These are phyloP conservation scores for Agrenia bidenticulata DNA, from an alignment of 2,888 invertebrate species.

Conservation along the genomic window DNA sequence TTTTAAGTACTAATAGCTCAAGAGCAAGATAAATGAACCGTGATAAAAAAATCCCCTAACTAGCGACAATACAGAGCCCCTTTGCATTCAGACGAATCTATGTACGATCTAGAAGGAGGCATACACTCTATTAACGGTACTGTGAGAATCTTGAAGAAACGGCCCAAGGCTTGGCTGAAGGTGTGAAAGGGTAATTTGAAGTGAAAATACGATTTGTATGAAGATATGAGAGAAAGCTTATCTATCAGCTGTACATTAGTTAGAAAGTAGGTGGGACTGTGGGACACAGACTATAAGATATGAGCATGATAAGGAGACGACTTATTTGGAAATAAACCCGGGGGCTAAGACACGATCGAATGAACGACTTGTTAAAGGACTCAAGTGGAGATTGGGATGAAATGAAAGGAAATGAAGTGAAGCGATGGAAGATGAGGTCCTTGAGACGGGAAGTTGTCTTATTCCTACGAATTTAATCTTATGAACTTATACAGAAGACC, in stretches of 20 bases:
- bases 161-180: too few relatives aligned
- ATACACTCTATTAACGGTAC: too few relatives aligned
- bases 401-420: slow-evolving; percentile 28
- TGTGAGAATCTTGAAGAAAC: too few relatives aligned
- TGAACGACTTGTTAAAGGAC: slow-evolving; percentile 7
- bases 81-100: too few relatives aligned
- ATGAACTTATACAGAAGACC: too few relatives aligned
- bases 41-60: slow-evolving; percentile 14
- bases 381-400: slow-evolving; percentile 17
- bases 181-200: slow-evolving; percentile 27
- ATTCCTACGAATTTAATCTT: too few relatives aligned
- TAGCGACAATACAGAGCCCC: too few relatives aligned
- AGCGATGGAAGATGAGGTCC: slow-evolving; percentile 12
- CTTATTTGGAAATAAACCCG: background rate
- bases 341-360: background rate
- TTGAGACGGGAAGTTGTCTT: background rate
- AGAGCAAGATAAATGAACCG: slow-evolving; percentile 23
- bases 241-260: background rate
- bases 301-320: too few relatives aligned
- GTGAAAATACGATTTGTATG: slow-evolving; percentile 30
- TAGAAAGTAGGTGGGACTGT: too few relatives aligned
- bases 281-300: too few relatives aligned
- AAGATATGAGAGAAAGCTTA: slow-evolving; percentile 14
- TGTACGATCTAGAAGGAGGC: too few relatives aligned
- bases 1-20: background rate